Percentiles rank a stretch among this genome's conserved stretches.
phyloP scores from a whole-genome alignment of 1,140 invertebrate species.

The Probaryconus sp. region DNA sequence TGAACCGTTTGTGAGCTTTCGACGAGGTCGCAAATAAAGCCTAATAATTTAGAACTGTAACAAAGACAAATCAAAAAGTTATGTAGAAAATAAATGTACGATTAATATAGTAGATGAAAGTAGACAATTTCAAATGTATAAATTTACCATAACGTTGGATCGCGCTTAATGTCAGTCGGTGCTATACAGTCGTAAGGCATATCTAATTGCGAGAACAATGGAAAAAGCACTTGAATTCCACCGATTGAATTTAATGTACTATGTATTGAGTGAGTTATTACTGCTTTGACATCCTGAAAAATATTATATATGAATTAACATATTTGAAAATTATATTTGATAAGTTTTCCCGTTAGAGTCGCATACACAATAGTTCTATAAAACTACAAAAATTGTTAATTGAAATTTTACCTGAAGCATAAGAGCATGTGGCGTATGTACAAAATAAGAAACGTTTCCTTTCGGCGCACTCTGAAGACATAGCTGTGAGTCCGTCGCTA shows the following conservation, averaged over 20 bases:
- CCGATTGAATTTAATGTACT: constrained; percentile 99
- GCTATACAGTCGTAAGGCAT: constrained; percentile 89
- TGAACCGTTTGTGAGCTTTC: constrained; percentile 98
- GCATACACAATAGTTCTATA: no score
- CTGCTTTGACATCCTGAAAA: constrained; percentile 97
- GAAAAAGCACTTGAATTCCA: constrained; percentile 98
- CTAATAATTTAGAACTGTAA: constrained; percentile 95
- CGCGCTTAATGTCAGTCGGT: constrained; percentile 87
- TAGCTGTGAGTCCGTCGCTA: constrained; percentile 98
- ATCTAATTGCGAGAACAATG: constrained; percentile 98
- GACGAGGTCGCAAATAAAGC: constrained; percentile 97
- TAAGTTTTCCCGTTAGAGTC: no score
- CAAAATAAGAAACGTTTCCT: constrained; percentile 97
- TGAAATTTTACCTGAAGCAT: constrained; percentile 92
- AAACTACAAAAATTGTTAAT: no score
- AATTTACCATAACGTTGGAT: constrained; percentile 90
- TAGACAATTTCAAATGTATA: constrained; percentile 3
- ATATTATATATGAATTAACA: neutral
- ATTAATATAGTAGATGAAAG: neutral
- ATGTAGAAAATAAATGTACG: neutral
- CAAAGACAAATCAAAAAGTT: constrained; percentile 1
- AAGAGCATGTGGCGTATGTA: constrained; percentile 98
- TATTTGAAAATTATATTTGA: no score
- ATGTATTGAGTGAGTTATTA: constrained; percentile 99
- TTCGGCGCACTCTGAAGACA: constrained; percentile 98